Percentiles rank a stretch among this genome's conserved stretches.
Conservation (phyloP, 1,140 invertebrate genomes). For the Druon quercuslanigerum region DNA sequence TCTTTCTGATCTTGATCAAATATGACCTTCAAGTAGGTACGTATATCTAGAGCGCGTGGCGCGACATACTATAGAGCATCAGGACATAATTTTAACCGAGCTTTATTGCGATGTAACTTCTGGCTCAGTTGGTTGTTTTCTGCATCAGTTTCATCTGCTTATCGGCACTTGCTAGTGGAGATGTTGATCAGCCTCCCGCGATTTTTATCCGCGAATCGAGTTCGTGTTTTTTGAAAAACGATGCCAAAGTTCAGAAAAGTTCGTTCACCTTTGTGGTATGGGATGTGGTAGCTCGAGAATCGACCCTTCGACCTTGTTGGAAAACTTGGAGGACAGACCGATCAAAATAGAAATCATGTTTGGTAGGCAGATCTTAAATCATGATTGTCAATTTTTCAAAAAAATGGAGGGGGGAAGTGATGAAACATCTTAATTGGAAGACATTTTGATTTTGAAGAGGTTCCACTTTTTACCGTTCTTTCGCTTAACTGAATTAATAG, state of each 20-base stretch:
- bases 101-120: slow-evolving; percentile 63
- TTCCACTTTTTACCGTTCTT: no score
- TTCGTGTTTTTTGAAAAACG: neutral
- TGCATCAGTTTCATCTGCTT: slow-evolving; percentile 42
- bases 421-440: neutral
- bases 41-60: slow-evolving; percentile 38
- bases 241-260: slow-evolving; percentile 9
- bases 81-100: slow-evolving; percentile 68
- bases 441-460: neutral
- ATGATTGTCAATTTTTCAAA: no score
- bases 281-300: slow-evolving; percentile 64
- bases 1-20: slow-evolving; percentile 31
- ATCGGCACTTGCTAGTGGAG: slow-evolving; percentile 30
- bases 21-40: slow-evolving; percentile 42
- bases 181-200: neutral
- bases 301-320: slow-evolving; percentile 37
- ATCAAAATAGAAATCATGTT: slow-evolving; percentile 60
- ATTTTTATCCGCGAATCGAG: neutral
- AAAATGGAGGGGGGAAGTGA: neutral
- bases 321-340: slow-evolving; percentile 46
- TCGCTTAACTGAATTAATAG: no score
- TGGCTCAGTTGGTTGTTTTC: slow-evolving; percentile 46
- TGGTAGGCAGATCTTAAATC: slow-evolving; percentile 49
- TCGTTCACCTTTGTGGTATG: slow-evolving; percentile 56
- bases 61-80: slow-evolving; percentile 41